Conservation (phyloP, 2,797 vertebrate genomes). For the Tragopan temminckii region DNA sequence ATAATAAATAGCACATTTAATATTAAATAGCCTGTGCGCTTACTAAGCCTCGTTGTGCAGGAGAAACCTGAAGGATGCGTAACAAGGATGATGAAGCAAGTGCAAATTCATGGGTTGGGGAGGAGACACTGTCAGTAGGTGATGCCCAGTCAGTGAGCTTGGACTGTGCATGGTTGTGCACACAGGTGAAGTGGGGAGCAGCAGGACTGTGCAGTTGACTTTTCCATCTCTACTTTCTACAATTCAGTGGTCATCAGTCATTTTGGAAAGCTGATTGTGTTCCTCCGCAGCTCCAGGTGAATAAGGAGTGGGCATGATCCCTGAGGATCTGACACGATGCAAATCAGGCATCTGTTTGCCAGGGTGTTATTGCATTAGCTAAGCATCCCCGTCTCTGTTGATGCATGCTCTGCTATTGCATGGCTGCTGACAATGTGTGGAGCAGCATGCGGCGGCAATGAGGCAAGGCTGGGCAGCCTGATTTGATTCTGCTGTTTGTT, state of each 20-base stretch:
- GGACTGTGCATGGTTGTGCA: neutral
- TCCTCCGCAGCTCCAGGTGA: constrained; percentile 29
- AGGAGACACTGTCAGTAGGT: neutral
- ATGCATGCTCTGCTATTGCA: neutral
- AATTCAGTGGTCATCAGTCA: neutral
- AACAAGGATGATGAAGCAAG: neutral
- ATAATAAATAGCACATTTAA: constrained; percentile 55
- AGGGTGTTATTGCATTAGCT: neutral
- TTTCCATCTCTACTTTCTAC: neutral
- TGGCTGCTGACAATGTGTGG: neutral
- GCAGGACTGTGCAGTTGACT: neutral
- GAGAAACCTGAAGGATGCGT: neutral
- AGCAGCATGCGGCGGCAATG: neutral
- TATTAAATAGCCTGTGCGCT: constrained; percentile 43
- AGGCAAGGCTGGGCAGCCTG: neutral
- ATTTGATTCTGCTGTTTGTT: neutral
- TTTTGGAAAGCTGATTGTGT: constrained; percentile 13
- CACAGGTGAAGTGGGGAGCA: neutral
- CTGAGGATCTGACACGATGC: neutral
- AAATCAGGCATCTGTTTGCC: constrained; percentile 9
- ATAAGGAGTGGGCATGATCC: neutral
- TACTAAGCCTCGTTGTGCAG: neutral
- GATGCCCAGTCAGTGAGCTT: neutral
- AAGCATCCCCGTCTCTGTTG: constrained; percentile 2
- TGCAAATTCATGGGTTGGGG: neutral